Base-by-base conservation (phyloP, 2,797 vertebrate species). In the Hydrocynus forskahlii region DNA sequence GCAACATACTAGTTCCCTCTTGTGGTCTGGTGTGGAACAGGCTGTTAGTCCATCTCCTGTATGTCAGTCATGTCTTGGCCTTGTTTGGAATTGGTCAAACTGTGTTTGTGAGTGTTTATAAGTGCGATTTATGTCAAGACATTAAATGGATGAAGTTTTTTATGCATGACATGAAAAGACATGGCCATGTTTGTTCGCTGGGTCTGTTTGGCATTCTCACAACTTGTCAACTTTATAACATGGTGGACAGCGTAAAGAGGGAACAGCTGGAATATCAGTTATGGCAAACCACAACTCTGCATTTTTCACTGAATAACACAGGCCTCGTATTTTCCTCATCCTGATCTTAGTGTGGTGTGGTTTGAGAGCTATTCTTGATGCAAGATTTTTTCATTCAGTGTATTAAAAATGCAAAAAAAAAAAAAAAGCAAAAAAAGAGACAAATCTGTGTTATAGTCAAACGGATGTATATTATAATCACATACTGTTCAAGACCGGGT, bases 61-160 rank as follows among this genome's bases (percentile, higher is more conserved):
- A 29, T 52, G 70, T 55, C 21, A 25, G 43, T 52, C 48, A 55
- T 2, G 50, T 72, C 48, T 29, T 52, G 68, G 67, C 67, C 67
- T 71, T 71, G n/a, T 70, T 23, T 54, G 69, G 50, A 72, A 55
- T 55, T 35, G 25, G 14, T 72, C 52, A 16, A 52, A 29, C 13
- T 38, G 50, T 76, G 14, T 66, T 17, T 35, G 40, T 64, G 43
- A 25, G 40, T 76, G 40, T 50, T 48, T 76, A 17, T 64, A 29
- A 63, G 12, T 64, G 74, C 12, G 21, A 72, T 72, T 55, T 35
- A n/a, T 72, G 52, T 71, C 4, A 13, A 29, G 7, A 29, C 35
- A 16, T 35, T 54, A 23, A 71, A 35, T 12, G 48, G 69, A 70
- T 14, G 21, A 48, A 12, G 19, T 25, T 25, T 71, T 23, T 17